Evolutionary conservation across 2,113 vertebrate genomes (phyloP).

Genomic region (Heliornis fulica): DNA sequence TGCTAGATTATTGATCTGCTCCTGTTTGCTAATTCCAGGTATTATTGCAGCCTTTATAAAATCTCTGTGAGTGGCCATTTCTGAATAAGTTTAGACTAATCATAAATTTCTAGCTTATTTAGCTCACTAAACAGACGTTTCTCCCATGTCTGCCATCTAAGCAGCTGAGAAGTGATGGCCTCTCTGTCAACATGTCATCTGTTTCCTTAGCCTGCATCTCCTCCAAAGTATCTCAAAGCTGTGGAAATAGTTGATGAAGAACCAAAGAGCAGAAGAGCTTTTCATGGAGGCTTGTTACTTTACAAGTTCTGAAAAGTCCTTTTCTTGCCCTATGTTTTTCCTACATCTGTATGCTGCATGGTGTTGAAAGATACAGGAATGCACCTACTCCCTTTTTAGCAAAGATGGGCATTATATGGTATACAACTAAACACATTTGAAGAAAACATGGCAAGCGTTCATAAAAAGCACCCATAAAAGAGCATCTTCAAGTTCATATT

Average conservation of each 20-base stretch:
- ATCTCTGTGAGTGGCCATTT: background rate
- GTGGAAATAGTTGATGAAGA: background rate
- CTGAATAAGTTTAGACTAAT: background rate
- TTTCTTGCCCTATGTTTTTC: background rate
- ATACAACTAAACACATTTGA: background rate
- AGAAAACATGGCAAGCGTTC: background rate
- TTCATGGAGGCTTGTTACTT: background rate
- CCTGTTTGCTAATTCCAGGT: background rate
- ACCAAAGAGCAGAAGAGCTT: background rate
- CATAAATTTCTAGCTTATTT: background rate
- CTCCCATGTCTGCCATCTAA: background rate
- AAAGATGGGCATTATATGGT: background rate
- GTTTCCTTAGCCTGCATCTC: background rate
- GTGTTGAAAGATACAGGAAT: slow-evolving; percentile 7
- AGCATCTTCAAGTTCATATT: background rate
- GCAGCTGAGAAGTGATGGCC: background rate
- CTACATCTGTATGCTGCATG: background rate
- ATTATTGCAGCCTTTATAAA: background rate
- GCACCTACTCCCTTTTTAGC: background rate
- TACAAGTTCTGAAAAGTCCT: background rate
- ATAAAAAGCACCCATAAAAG: background rate
- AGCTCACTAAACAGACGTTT: background rate
- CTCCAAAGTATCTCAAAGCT: background rate
- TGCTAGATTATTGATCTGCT: background rate
- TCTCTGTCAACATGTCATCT: background rate